These are phyloP conservation scores for Cistogaster globosa DNA, from an alignment of 2,888 invertebrate species.

Conservation along the genomic window DNA sequence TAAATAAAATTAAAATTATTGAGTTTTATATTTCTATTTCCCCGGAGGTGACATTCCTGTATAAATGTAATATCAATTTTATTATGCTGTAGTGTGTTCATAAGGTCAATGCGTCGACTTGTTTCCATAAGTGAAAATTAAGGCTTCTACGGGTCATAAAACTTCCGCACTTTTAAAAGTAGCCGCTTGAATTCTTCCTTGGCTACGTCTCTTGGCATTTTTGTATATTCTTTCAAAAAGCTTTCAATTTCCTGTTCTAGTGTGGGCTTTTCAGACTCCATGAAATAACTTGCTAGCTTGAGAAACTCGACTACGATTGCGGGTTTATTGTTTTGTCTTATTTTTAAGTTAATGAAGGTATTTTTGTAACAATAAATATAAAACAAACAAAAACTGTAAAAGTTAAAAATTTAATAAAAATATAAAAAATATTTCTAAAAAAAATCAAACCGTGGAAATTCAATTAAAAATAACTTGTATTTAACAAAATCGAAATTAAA, in stretches of 20 bases:
- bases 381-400: background rate
- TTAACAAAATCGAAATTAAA: too few relatives aligned
- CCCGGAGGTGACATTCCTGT: slow-evolving; percentile 1
- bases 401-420: background rate
- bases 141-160: background rate
- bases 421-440: too few relatives aligned
- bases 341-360: too few relatives aligned
- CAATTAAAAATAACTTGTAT: too few relatives aligned
- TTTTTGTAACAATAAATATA: too few relatives aligned
- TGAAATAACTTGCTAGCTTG: background rate
- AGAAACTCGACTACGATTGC: slow-evolving; percentile 17
- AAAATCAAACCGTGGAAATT: background rate
- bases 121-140: slow-evolving; percentile 5
- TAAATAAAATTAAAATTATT: slow-evolving; percentile 12
- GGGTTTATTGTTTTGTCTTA: background rate
- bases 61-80: slow-evolving; percentile 7
- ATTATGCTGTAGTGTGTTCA: background rate
- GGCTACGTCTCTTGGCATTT: slow-evolving; percentile 16
- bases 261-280: background rate
- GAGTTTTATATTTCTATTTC: background rate
- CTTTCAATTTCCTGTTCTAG: slow-evolving; percentile 12
- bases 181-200: slow-evolving; percentile 26
- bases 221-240: slow-evolving; percentile 11
- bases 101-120: background rate
- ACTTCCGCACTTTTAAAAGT: background rate